Base-by-base conservation (phyloP, 2,113 vertebrate species). In the Eonycteris spelaea region DNA sequence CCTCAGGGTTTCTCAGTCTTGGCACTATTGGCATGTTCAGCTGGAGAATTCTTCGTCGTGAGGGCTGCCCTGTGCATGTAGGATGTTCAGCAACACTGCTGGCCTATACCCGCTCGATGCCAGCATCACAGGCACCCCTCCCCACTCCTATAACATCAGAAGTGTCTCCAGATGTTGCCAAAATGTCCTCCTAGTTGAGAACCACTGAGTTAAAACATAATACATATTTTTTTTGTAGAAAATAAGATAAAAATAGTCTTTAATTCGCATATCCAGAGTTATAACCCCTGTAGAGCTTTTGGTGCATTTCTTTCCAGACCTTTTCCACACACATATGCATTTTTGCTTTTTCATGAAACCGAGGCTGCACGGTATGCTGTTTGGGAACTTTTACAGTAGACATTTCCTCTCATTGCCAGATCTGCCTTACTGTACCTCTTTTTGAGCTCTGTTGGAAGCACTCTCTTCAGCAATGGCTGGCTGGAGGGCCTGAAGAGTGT, bases 321-420 rank as follows among this genome's bases (percentile, higher is more conserved):
- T 59, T 73, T 78, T n/a, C 26, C 30, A 10, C 5, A 14, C 22
- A 5, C 26, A 63, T 63, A 22, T n/a, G 57, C 21, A 0, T 75
- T 77, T 70, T 87, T 70, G 51, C 19, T 57, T 57, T 86, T 83
- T 63, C 14, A 5, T 74, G 28, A 68, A 68, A 26, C 16, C 0
- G 5, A 89, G 65, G 79, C 57, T 8, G 7, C 65, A 18, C 8
- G 45, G n/a, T 0, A 4, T 24, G 22, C 30, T 45, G 22, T 43
- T 43, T 35, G 30, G 18, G 18, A 57, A 43, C 33, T 53, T 53
- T 24, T 30, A 12, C 14, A 4, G 15, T 3, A 35, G 22, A 0
- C 16, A 0, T 18, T 12, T 15, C 10, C 45, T 16, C 63, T 71
- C 3, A 0, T 14, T 0, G 1, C 71, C 65, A n/a, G 53, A 2